A percentile compares a stretch with the other conserved stretches of the same genome.
Conservation (phyloP, 2,113 vertebrate genomes). For the Beaufortia kweichowensis region DNA sequence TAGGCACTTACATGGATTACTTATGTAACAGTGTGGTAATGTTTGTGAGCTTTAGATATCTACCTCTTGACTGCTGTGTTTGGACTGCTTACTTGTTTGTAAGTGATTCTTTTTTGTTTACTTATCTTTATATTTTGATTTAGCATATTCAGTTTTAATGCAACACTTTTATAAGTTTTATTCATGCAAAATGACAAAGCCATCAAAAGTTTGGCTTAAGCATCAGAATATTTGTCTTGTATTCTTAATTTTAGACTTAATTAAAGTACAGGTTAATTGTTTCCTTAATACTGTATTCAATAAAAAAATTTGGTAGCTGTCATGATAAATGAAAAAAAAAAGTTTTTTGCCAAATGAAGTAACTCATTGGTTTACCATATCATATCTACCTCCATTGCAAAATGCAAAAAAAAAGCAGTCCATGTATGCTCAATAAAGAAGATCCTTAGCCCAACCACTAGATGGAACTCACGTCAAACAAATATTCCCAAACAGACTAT, state of each 20-base stretch:
- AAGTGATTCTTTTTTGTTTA: neutral
- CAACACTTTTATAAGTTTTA: neutral
- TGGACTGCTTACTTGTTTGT: neutral
- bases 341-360: too few relatives aligned
- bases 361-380: neutral
- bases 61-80: slow-evolving; percentile 2
- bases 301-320: neutral
- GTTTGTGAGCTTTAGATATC: neutral
- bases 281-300: neutral
- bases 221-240: neutral
- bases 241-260: too few relatives aligned
- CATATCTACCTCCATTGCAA: neutral
- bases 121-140: neutral
- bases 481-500: slow-evolving; percentile 13
- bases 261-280: too few relatives aligned
- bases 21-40: neutral
- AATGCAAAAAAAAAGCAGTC: neutral
- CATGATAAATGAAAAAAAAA: too few relatives aligned
- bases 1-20: too few relatives aligned
- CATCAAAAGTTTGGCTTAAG: slow-evolving; percentile 3
- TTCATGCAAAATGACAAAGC: slow-evolving; percentile 1
- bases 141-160: neutral
- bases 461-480: slow-evolving; percentile 17
- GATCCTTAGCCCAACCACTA: neutral
- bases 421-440: neutral